A percentile compares a stretch with the other conserved stretches of the same genome.
Evolutionary conservation across 1,140 invertebrate genomes (phyloP).

Genomic region (Lithobius niger): DNA sequence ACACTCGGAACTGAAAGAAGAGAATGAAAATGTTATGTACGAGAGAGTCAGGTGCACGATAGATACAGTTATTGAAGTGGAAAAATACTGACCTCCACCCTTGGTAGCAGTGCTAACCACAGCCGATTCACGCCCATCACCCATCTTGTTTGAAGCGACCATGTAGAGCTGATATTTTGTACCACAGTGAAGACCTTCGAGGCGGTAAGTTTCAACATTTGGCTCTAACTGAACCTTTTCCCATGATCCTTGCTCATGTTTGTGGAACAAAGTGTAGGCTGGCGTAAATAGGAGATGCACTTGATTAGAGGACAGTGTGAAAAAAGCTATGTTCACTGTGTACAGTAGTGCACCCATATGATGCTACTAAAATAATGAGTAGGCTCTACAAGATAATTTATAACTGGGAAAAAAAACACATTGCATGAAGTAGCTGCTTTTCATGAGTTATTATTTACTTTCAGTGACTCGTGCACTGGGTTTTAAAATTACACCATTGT

Average conservation of each 20-base stretch:
- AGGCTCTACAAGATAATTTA: no score
- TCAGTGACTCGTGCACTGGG: no score
- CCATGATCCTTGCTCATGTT: neutral
- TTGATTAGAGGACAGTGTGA: no score
- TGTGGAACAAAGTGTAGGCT: neutral
- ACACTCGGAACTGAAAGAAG: neutral
- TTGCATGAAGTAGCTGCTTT: no score
- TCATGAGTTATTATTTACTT: no score
- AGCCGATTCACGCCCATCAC: neutral
- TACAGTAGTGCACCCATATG: no score
- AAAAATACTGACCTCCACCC: slow-evolving; percentile 4
- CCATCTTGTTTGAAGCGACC: neutral
- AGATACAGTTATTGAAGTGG: neutral
- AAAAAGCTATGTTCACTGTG: no score
- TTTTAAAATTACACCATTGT: no score
- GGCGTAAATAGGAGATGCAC: no score
- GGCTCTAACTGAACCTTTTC: neutral
- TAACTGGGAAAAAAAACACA: no score
- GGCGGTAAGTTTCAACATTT: slow-evolving; percentile 31
- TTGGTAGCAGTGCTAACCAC: neutral
- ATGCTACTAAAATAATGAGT: no score
- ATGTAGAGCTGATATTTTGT: slow-evolving; percentile 5
- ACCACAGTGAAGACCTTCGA: slow-evolving; percentile 40
- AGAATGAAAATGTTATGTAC: neutral
- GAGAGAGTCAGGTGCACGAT: no score